Conservation (phyloP, 2,113 vertebrate genomes). For the Buteo buteo region DNA sequence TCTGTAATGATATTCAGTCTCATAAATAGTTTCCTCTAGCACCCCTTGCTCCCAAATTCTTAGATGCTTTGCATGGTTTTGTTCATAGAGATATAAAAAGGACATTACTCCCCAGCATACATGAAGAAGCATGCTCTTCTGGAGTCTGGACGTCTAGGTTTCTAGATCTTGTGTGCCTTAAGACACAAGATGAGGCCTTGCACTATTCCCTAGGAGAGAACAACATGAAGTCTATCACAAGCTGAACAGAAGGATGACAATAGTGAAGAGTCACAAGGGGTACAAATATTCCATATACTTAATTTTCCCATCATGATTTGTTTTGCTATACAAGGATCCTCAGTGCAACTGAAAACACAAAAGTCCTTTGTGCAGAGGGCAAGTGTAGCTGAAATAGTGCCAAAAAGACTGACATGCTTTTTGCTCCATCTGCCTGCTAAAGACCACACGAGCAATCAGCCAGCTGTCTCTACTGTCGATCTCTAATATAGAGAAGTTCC, state of each 20-base stretch:
- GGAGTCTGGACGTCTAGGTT: not conserved
- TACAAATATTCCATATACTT: constrained; percentile 18
- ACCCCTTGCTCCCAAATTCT: not conserved
- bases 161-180: not conserved
- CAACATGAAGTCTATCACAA: not conserved
- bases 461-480: constrained; percentile 21
- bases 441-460: constrained; percentile 20
- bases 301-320: constrained; percentile 42
- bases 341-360: not conserved
- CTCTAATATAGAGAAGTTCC: not conserved
- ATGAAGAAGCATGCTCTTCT: not conserved
- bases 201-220: not conserved
- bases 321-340: constrained; percentile 38
- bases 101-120: rapidly evolving
- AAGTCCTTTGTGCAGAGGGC: constrained; percentile 48
- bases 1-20: not conserved
- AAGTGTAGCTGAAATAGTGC: constrained; percentile 39
- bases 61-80: not conserved
- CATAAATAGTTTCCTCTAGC: not conserved
- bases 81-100: not conserved
- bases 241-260: not conserved
- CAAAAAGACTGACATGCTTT: constrained; percentile 51
- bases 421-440: constrained; percentile 58
- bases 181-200: not conserved
- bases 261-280: not conserved